Conservation (phyloP, 2,797 vertebrate genomes). For the Sebastiscus tertius region DNA sequence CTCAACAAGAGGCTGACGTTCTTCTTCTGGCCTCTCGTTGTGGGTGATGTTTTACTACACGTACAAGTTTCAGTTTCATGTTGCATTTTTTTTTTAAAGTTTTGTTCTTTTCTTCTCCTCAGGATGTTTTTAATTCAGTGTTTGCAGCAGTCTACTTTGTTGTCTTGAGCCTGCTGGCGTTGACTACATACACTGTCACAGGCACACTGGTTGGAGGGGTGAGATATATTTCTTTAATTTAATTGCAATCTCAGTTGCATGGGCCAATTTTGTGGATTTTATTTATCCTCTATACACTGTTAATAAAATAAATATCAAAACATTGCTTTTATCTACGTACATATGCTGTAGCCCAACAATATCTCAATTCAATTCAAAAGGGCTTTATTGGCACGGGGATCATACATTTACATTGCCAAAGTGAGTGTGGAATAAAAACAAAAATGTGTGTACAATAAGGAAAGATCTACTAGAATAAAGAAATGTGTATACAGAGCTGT, state of each 20-base stretch:
- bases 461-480: too few species aligned
- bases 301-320: not conserved
- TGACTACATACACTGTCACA: slow-evolving; percentile 68
- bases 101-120: slow-evolving; percentile 41
- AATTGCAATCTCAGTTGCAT: not conserved
- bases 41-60: slow-evolving; percentile 67
- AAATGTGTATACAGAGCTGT: too few species aligned
- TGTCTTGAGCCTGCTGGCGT: slow-evolving; percentile 79
- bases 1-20: slow-evolving; percentile 79
- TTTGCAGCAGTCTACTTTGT: slow-evolving; percentile 80
- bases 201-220: slow-evolving; percentile 86
- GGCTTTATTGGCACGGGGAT: too few species aligned
- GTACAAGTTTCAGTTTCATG: not conserved
- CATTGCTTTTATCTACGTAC: not conserved
- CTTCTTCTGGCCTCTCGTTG: slow-evolving; percentile 89
- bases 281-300: not conserved
- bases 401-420: too few species aligned
- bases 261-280: not conserved
- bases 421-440: too few species aligned
- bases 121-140: slow-evolving; percentile 89
- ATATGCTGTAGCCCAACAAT: not conserved
- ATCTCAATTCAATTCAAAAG: not conserved
- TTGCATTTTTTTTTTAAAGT: not conserved
- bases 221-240: slow-evolving; percentile 62
- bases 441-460: too few species aligned